A percentile compares a stretch with the other conserved stretches of the same genome.
These are phyloP conservation scores for Spondyliosoma cantharus DNA, from an alignment of 2,797 vertebrate species.

Conservation along the genomic window DNA sequence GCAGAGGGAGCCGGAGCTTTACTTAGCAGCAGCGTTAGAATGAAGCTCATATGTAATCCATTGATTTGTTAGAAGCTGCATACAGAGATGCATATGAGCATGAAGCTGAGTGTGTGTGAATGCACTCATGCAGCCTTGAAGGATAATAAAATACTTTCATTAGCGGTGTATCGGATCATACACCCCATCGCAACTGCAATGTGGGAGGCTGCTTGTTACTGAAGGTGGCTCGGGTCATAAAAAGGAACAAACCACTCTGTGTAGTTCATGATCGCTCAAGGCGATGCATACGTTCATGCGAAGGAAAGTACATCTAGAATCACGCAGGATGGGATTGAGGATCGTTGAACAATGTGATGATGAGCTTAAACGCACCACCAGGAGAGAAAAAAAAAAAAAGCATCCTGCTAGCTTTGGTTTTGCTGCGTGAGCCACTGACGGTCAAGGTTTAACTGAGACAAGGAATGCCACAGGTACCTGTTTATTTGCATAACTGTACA, in stretches of 20 bases:
- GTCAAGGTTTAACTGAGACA: not conserved
- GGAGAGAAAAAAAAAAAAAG: not conserved
- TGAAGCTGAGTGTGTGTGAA: not conserved
- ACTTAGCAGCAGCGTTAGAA: too few species aligned
- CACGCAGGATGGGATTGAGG: too few species aligned
- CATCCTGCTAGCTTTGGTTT: not conserved
- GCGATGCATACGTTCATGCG: not conserved
- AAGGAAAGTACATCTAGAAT: not conserved
- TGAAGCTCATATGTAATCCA: too few species aligned
- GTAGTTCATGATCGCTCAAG: too few species aligned
- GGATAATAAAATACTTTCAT: too few species aligned
- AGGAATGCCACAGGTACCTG: not conserved
- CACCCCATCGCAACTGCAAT: not conserved
- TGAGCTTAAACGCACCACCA: not conserved
- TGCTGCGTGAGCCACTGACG: not conserved
- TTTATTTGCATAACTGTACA: not conserved
- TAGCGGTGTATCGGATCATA: too few species aligned
- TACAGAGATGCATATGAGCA: not conserved
- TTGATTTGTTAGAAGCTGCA: too few species aligned
- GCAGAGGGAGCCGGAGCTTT: too few species aligned
- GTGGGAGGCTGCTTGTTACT: too few species aligned
- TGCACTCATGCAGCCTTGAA: too few species aligned
- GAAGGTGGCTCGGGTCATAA: too few species aligned
- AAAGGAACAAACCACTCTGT: not conserved
- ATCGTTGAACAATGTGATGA: not conserved